Percentiles rank a stretch among this genome's conserved stretches.
phyloP scores from a whole-genome alignment of 2,113 vertebrate species.

The Cavia aperea region DNA sequence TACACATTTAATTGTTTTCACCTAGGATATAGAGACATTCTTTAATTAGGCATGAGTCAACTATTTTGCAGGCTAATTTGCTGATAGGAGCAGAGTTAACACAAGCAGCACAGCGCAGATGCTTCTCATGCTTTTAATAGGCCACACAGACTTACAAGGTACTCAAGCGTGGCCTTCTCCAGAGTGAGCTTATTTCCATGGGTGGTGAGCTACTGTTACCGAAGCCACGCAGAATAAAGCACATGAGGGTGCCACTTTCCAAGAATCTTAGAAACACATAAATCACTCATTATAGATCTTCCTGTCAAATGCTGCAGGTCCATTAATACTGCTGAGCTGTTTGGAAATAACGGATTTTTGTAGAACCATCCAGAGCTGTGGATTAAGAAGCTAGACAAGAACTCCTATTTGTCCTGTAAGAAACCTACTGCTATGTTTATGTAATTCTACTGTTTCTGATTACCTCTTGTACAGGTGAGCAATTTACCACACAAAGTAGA shows the following conservation, averaged over 20 bases:
- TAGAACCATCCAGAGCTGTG: background rate
- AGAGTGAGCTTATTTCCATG: background rate
- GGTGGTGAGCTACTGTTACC: background rate
- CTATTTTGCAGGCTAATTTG: conserved; percentile 35
- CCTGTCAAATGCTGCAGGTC: background rate
- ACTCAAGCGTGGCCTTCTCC: background rate
- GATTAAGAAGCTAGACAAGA: conserved; percentile 12
- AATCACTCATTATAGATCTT: background rate
- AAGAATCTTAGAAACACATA: background rate
- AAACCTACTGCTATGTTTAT: background rate
- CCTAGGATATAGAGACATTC: conserved; percentile 44
- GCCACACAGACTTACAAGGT: background rate
- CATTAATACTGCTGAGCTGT: background rate
- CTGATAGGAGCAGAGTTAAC: conserved; percentile 6
- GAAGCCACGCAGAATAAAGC: background rate
- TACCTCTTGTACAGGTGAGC: background rate
- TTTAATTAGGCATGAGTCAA: conserved; percentile 59
- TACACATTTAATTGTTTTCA: conserved; percentile 51
- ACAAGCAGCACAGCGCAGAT: background rate
- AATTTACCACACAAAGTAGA: background rate
- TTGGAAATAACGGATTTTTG: background rate
- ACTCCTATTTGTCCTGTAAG: background rate
- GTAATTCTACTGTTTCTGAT: background rate
- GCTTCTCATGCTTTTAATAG: conserved; percentile 20
- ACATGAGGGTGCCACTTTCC: background rate